These are phyloP conservation scores for Xanthia togata DNA, from an alignment of 2,888 invertebrate species.

Conservation along the genomic window DNA sequence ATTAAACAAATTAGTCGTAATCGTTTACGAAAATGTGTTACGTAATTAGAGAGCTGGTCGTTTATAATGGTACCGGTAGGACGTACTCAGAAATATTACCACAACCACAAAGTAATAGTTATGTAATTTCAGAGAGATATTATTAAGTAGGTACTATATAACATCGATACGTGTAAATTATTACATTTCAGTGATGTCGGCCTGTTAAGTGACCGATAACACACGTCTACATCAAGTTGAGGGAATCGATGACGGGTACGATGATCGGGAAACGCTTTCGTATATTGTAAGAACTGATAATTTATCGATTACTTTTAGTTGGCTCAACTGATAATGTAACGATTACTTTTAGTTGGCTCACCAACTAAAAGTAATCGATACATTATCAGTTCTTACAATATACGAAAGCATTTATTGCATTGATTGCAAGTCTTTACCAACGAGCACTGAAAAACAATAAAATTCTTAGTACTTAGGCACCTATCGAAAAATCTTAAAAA, in stretches of 20 bases:
- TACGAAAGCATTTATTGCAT: constrained; percentile 39
- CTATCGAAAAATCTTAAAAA: constrained; percentile 8
- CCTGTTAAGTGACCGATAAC: constrained; percentile 64
- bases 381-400: constrained; percentile 55
- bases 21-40: too few species aligned
- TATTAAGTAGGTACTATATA: not conserved
- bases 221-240: constrained; percentile 51
- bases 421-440: constrained; percentile 14
- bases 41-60: too few species aligned
- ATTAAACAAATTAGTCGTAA: too few species aligned
- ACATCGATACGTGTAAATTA: constrained; percentile 10
- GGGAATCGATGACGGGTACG: constrained; percentile 57
- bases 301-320: too few species aligned
- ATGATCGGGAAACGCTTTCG: too few species aligned
- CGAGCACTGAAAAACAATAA: constrained; percentile 30
- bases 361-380: constrained; percentile 58
- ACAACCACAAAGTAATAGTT: not conserved
- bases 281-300: too few species aligned
- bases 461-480: constrained; percentile 14
- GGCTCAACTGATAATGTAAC: too few species aligned
- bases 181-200: constrained; percentile 48
- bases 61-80: not conserved
- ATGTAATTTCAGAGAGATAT: constrained; percentile 10
- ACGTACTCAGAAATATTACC: not conserved
- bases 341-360: too few species aligned